These are phyloP conservation scores for Sinohyriopsis cumingii DNA, from an alignment of 2,888 invertebrate species.

Conservation along the genomic window DNA sequence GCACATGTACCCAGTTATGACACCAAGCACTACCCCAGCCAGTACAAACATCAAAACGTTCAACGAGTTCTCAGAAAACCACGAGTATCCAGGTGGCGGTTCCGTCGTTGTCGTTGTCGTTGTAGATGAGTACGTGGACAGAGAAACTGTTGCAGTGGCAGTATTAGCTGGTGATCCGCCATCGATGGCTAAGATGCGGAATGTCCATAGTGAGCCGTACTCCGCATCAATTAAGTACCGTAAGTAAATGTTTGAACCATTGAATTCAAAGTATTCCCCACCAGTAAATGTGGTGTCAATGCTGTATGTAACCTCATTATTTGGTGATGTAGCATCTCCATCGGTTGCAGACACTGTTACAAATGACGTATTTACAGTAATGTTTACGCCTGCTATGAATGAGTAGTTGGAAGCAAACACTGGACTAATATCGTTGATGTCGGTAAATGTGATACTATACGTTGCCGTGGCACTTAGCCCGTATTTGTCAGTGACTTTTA, in stretches of 20 bases:
- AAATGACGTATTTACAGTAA: slow-evolving; percentile 7
- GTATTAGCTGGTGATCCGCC: slow-evolving; percentile 19
- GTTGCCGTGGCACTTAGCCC: slow-evolving; percentile 18
- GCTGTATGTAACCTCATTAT: slow-evolving; percentile 18
- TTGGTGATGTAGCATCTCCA: slow-evolving; percentile 20
- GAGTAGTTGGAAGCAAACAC: slow-evolving; percentile 6
- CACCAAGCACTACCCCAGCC: slow-evolving; percentile 2
- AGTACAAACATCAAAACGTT: slow-evolving; percentile 12
- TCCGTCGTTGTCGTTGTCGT: slow-evolving; percentile 23
- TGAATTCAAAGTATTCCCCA: slow-evolving; percentile 18
- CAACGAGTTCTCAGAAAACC: slow-evolving; percentile 4
- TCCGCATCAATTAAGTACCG: slow-evolving; percentile 9
- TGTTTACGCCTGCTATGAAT: slow-evolving; percentile 8
- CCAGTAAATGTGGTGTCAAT: slow-evolving; percentile 3
- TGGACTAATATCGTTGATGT: slow-evolving; percentile 29
- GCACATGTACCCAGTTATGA: slow-evolving; percentile 22
- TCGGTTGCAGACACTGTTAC: slow-evolving; percentile 20
- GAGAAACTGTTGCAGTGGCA: slow-evolving; percentile 24
- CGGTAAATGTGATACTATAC: slow-evolving; percentile 20
- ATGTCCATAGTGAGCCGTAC: slow-evolving; percentile 17
- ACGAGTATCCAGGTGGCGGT: slow-evolving; percentile 18
- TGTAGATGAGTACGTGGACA: slow-evolving; percentile 13
- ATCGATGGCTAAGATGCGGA: slow-evolving; percentile 22
- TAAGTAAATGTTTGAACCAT: slow-evolving; percentile 9
- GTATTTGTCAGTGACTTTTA: slow-evolving; percentile 19